Evolutionary conservation across 2,113 vertebrate genomes (phyloP), one percentile per base, ranked within the genome.

Genomic region (Marmota monax): DNA sequence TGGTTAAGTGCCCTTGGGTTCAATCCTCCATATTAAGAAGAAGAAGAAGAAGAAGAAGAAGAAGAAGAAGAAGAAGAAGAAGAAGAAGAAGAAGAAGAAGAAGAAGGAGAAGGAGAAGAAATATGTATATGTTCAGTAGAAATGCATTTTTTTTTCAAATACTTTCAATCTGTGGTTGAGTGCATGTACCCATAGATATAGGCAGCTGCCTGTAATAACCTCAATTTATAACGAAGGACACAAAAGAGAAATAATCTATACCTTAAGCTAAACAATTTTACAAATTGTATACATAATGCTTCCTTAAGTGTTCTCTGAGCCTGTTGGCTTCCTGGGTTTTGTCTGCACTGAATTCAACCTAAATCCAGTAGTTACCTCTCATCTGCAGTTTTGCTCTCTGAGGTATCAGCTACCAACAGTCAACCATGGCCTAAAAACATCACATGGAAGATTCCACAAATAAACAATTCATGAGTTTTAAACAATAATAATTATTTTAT

Each of bases 241-340:
- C 63, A 18, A 85, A 92, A 76, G 61, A 90, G 45, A 88, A 56
- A 65, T 4, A 4, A 76, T 74, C 9, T 84, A 9, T 65, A 29
- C 67, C 80, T 78, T 56, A 65, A 39, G 32, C 25, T 42, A 5
- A 17, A 79, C 1, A 25, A 34, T 32, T 84, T 42, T 76, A 34
- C 72, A 23, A 13, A 12, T 14, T 18, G 12, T 56, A 53, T 23
- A 17, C 4, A 29, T 27, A 22, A 16, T 27, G 27, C 42, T 23
- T 5, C 45, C 4, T 1, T 1, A 34, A 74, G 63, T 7, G 2
- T 2, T 0, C 0, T 12, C 12, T 13, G 4, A 42, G 11, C 3
- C 0, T 4, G 79, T 2, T 34, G 34, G 2, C 53, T 83, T 0
- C 20, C 0, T 4, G 3, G 20, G 23, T 7, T 22, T 7, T 0